These are phyloP conservation scores for Saccostrea echinata DNA, from an alignment of 1,140 invertebrate genomes.

Conservation along the genomic window DNA sequence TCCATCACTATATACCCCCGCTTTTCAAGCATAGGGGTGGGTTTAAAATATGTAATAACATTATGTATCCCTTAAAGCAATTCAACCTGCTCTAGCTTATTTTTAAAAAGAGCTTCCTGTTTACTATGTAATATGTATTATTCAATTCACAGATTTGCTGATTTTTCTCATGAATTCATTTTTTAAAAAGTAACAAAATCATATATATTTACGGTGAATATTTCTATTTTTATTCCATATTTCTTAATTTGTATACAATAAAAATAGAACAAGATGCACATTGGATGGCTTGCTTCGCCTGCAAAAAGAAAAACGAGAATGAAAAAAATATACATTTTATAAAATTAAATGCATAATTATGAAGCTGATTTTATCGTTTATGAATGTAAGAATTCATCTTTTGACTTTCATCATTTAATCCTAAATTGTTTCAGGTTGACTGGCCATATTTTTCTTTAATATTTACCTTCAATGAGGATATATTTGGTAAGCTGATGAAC, in stretches of 20 bases:
- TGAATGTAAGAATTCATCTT: not conserved
- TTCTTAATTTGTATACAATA: not conserved
- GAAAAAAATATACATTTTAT: not conserved
- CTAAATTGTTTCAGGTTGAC: not conserved
- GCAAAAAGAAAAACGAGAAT: not conserved
- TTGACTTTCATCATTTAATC: not conserved
- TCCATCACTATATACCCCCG: no score
- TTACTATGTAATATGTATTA: no score
- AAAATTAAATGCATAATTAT: not conserved
- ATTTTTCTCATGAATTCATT: no score
- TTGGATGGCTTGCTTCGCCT: not conserved
- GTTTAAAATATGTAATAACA: no score
- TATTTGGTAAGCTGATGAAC: not conserved
- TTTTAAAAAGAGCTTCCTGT: no score
- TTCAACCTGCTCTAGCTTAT: no score
- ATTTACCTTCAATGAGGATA: not conserved
- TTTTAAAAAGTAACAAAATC: no score
- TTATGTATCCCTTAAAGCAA: no score
- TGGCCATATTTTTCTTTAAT: not conserved
- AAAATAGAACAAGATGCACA: not conserved
- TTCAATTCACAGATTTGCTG: no score
- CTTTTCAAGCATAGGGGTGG: no score
- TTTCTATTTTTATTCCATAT: not conserved
- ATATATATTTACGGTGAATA: not conserved
- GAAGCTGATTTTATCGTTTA: not conserved